Conservation (phyloP, 2,113 vertebrate species). For the Daphoenositta chrysoptera region DNA sequence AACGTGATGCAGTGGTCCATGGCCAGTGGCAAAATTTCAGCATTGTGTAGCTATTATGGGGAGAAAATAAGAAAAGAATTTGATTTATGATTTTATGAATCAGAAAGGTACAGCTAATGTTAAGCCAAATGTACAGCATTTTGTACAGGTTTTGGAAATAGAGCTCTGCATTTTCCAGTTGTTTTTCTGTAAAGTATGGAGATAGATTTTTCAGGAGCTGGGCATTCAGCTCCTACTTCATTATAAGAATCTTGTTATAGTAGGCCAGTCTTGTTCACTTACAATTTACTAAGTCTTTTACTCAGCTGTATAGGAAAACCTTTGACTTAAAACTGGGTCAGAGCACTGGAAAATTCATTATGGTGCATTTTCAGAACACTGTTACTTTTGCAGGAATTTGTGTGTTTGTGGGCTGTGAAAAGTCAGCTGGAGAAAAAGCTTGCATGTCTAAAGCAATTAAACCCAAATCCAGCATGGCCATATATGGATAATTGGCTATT, state of each 20-base stretch:
- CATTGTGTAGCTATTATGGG: background rate
- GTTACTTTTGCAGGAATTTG: background rate
- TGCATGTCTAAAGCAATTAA: constrained; percentile 20
- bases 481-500: background rate
- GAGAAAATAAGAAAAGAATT: background rate
- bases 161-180: background rate
- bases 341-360: constrained; percentile 1
- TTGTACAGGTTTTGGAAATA: background rate
- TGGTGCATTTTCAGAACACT: background rate
- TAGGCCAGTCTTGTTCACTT: background rate
- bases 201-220: background rate
- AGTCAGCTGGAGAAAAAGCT: background rate
- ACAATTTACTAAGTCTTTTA: background rate
- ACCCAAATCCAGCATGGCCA: background rate
- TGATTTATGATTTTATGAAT: constrained; percentile 21
- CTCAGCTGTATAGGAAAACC: background rate
- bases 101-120: background rate
- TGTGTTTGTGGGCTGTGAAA: background rate
- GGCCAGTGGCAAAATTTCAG: background rate
- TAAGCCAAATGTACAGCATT: background rate
- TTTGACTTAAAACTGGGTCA: constrained; percentile 8
- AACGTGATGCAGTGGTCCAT: background rate
- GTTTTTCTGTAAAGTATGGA: background rate
- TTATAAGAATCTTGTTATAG: background rate
- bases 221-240: background rate